Conservation (phyloP, 2,888 invertebrate species). For the Rhingia rostrata region DNA sequence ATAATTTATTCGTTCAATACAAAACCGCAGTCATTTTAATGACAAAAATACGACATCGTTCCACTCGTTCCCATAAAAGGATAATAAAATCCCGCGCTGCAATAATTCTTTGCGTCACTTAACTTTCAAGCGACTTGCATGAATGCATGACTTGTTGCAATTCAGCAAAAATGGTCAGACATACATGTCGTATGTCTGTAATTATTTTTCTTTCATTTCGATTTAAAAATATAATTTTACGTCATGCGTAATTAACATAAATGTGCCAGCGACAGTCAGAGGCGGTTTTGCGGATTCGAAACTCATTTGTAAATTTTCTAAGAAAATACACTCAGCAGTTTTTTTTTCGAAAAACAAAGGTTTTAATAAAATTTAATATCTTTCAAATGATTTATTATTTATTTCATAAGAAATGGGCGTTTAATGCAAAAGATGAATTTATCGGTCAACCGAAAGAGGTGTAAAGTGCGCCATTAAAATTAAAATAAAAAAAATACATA, state of each 20-base stretch:
- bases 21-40: background rate
- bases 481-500: background rate
- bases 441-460: background rate
- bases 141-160: background rate
- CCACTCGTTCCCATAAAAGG: conserved; percentile 2
- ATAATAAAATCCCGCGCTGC: background rate
- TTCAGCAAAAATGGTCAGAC: conserved; percentile 8
- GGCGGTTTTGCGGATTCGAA: background rate
- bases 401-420: background rate
- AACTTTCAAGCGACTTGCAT: background rate
- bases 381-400: background rate
- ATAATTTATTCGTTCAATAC: no score
- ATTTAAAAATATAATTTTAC: background rate
- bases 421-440: background rate
- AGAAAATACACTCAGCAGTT: background rate
- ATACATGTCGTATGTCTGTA: background rate
- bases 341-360: background rate
- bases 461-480: background rate
- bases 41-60: background rate
- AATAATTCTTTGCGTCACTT: conserved; percentile 4
- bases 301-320: background rate
- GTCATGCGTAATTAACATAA: background rate
- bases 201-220: background rate
- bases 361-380: background rate
- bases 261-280: background rate